Percentiles rank a stretch among this genome's conserved stretches.
Conservation (phyloP, 2,797 vertebrate genomes). For the Megalops cyprinoides region DNA sequence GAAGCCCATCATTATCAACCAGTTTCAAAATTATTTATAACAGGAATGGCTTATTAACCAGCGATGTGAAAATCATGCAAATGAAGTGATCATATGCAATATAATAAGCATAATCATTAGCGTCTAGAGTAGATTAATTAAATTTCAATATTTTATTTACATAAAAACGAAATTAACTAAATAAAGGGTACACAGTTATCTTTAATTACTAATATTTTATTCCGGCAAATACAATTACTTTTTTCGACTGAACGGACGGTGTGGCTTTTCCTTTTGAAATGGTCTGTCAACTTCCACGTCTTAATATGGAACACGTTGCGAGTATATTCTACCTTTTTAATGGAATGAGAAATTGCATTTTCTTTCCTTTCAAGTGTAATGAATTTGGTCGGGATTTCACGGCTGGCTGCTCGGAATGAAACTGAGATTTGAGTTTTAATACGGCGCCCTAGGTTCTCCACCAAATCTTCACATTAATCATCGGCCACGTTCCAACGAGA, state of each 20-base stretch:
- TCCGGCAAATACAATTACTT: conserved; percentile 74
- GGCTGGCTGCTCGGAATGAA: conserved; percentile 86
- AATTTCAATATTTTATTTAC: conserved; percentile 84
- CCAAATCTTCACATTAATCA: conserved; percentile 97
- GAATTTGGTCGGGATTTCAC: conserved; percentile 93
- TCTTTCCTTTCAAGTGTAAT: conserved; percentile 92
- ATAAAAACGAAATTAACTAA: conserved; percentile 90
- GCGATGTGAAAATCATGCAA: conserved; percentile 83
- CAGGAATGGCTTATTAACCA: conserved; percentile 84
- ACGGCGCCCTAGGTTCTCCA: conserved; percentile 86
- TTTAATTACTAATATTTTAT: conserved; percentile 81
- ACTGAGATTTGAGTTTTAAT: conserved; percentile 88
- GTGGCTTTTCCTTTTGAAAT: conserved; percentile 70
- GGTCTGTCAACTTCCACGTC: conserved; percentile 82
- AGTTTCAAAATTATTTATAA: conserved; percentile 85
- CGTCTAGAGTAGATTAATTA: conserved; percentile 82
- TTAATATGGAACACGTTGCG: conserved; percentile 84
- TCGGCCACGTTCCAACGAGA: conserved; percentile 77
- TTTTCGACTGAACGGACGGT: conserved; percentile 70
- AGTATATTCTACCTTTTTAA: conserved; percentile 83
- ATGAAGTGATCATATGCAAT: conserved; percentile 82
- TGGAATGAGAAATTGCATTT: conserved; percentile 92
- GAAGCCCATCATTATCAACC: conserved; percentile 83
- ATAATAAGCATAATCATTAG: conserved; percentile 87
- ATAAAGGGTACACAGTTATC: conserved; percentile 80